A percentile compares a stretch with the other conserved stretches of the same genome.
These are phyloP conservation scores for Pardosa pseudoannulata DNA, from an alignment of 2,888 invertebrate genomes.

Conservation along the genomic window DNA sequence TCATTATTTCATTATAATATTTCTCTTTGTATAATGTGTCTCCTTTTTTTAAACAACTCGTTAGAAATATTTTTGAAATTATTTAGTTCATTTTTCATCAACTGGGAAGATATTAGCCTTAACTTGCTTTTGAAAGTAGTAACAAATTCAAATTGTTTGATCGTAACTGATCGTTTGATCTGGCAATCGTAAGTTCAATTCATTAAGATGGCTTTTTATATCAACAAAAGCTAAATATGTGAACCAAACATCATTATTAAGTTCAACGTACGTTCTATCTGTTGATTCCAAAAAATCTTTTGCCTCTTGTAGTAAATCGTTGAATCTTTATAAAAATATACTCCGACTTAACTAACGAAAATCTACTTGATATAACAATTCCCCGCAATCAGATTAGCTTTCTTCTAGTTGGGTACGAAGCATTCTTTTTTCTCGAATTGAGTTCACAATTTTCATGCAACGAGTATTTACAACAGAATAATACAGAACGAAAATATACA, in stretches of 20 bases:
- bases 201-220: not conserved
- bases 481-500: not conserved
- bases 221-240: not conserved
- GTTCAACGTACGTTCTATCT: not conserved
- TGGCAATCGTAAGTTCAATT: not conserved
- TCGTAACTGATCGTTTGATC: no score
- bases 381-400: not conserved
- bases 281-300: constrained; percentile 8
- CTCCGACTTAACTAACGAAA: not conserved
- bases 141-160: no score
- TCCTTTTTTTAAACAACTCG: constrained; percentile 3
- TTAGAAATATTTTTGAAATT: constrained; percentile 13
- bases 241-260: not conserved
- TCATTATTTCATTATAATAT: constrained; percentile 4
- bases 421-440: not conserved
- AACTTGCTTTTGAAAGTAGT: not conserved
- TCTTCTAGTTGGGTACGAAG: not conserved
- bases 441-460: constrained; percentile 9
- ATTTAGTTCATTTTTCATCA: constrained; percentile 12
- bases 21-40: constrained; percentile 6
- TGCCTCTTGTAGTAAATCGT: not conserved
- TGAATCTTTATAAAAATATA: constrained; percentile 7
- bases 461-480: not conserved
- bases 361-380: not conserved
- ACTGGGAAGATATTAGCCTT: constrained; percentile 1